phyloP scores from a whole-genome alignment of 2,797 vertebrate genomes.

The Eutrigla gurnardus region DNA sequence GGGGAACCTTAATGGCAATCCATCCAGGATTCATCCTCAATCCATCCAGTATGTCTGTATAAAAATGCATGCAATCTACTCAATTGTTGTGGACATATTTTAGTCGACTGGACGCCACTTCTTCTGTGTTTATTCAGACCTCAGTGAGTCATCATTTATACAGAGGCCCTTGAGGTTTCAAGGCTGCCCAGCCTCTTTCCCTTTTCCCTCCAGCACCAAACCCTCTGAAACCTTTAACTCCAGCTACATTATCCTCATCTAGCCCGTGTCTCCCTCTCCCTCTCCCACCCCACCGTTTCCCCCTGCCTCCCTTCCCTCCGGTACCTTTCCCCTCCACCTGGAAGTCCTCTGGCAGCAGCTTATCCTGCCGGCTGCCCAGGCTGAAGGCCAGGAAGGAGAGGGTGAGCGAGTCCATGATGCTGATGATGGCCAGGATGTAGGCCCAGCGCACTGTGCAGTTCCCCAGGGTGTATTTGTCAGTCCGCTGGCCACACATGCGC shows the following conservation, averaged over 20 bases:
- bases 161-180: not conserved
- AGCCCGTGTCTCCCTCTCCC: not conserved
- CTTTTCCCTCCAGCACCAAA: not conserved
- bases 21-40: too few relatives aligned
- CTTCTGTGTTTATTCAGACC: too few relatives aligned
- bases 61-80: too few relatives aligned
- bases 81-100: too few relatives aligned
- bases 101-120: too few relatives aligned
- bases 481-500: slow-evolving; percentile 94
- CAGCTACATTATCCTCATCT: not conserved
- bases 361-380: slow-evolving; percentile 94
- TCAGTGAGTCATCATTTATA: not conserved
- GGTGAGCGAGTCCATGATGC: slow-evolving; percentile 94
- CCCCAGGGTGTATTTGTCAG: slow-evolving; percentile 95
- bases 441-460: slow-evolving; percentile 99
- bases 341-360: slow-evolving; percentile 95
- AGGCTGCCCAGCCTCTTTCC: not conserved
- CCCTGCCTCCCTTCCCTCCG: not conserved
- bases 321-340: slow-evolving; percentile 91
- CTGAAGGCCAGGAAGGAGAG: slow-evolving; percentile 96
- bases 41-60: too few relatives aligned
- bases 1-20: not conserved
- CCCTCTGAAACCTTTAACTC: not conserved
- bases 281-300: accelerated
- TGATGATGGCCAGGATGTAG: slow-evolving; percentile 98